Percentiles rank a stretch among this genome's conserved stretches.
These are phyloP conservation scores for Synergus japonicus DNA, from an alignment of 2,888 invertebrate genomes.

Conservation along the genomic window DNA sequence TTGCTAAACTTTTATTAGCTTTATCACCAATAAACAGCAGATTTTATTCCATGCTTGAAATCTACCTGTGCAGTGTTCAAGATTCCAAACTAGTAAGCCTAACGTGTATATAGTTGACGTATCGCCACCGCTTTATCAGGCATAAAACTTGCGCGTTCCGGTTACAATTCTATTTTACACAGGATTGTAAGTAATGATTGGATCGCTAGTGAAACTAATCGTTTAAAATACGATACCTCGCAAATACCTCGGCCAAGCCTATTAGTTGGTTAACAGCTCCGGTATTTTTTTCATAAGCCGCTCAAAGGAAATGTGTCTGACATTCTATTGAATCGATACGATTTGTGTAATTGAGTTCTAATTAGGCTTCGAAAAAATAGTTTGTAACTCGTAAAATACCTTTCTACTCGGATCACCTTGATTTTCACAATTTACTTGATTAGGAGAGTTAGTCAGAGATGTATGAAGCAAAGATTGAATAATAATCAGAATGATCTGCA, in stretches of 20 bases:
- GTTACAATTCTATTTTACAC: constrained; percentile 34
- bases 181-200: constrained; percentile 28
- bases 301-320: not conserved
- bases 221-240: constrained; percentile 37
- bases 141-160: constrained; percentile 30
- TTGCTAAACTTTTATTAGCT: not conserved
- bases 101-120: constrained; percentile 14
- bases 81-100: not conserved
- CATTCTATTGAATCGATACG: constrained; percentile 5
- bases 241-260: constrained; percentile 31
- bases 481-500: constrained; percentile 31
- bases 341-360: constrained; percentile 40
- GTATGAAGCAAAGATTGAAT: constrained; percentile 7
- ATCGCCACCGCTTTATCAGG: constrained; percentile 29
- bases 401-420: not conserved
- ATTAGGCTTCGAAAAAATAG: not conserved
- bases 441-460: not conserved
- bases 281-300: not conserved
- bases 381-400: not conserved
- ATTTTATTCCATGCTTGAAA: not conserved
- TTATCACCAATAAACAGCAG: constrained; percentile 25
- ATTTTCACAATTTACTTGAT: not conserved
- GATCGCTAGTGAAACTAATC: constrained; percentile 37
- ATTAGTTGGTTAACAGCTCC: constrained; percentile 34
- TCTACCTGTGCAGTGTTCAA: not conserved